Evolutionary conservation across 2,888 invertebrate genomes (phyloP).

Genomic region (Drosophila mettleri): DNA sequence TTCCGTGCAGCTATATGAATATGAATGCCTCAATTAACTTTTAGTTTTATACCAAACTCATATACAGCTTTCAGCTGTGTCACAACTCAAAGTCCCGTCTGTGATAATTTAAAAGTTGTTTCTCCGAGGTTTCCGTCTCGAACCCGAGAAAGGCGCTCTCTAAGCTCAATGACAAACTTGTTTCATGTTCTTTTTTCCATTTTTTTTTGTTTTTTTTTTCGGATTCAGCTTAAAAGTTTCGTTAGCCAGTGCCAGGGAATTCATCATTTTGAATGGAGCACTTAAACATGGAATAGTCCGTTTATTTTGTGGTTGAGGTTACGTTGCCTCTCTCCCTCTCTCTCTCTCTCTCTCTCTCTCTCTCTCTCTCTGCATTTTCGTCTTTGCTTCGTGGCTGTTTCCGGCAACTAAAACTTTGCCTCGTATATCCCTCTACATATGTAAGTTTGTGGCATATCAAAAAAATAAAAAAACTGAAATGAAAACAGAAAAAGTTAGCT

Average conservation of each 20-base stretch:
- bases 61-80: constrained; percentile 9
- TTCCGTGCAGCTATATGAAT: too few relatives aligned
- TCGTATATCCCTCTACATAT: constrained; percentile 25
- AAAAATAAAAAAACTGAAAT: background rate
- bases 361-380: too few relatives aligned
- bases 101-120: constrained; percentile 12
- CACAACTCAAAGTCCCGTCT: constrained; percentile 1
- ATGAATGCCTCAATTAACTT: background rate
- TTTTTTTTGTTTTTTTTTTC: background rate
- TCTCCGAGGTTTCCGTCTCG: background rate
- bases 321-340: background rate
- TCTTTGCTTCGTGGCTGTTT: background rate
- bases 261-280: constrained; percentile 52
- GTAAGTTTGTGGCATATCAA: constrained; percentile 27
- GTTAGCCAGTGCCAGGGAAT: constrained; percentile 20
- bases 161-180: constrained; percentile 17
- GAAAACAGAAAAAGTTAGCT: constrained; percentile 1
- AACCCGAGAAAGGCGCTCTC: constrained; percentile 1
- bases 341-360: too few relatives aligned
- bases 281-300: constrained; percentile 46
- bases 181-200: background rate
- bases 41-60: background rate
- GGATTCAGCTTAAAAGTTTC: constrained; percentile 33
- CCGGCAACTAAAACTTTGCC: constrained; percentile 40
- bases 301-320: constrained; percentile 30